Evolutionary conservation across 2,113 vertebrate species (phyloP).

Genomic region (Chlorodrepanis virens): DNA sequence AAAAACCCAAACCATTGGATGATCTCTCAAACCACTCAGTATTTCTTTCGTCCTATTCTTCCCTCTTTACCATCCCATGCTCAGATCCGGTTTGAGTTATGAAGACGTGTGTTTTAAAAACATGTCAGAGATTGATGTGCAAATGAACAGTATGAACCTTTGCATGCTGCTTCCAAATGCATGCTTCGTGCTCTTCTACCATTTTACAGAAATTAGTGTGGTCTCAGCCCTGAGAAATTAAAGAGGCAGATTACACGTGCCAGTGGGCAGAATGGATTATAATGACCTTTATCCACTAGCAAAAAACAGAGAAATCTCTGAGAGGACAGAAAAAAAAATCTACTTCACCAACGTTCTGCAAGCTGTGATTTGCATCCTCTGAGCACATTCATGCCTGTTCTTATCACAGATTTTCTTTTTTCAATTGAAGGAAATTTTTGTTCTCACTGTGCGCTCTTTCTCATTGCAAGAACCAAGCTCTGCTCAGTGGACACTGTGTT

Average conservation of each 20-base stretch:
- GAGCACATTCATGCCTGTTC: neutral
- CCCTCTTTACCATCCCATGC: neutral
- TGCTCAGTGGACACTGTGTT: neutral
- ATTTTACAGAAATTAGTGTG: neutral
- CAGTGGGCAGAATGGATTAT: neutral
- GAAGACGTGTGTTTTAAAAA: neutral
- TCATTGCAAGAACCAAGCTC: conserved; percentile 15
- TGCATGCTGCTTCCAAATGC: neutral
- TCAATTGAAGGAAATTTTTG: conserved; percentile 35
- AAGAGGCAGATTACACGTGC: neutral
- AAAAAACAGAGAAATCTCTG: conserved; percentile 6
- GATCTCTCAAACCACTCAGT: neutral
- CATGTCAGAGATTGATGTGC: neutral
- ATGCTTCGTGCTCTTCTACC: neutral
- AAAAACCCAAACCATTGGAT: neutral
- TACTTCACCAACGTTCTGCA: neutral
- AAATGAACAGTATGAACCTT: neutral
- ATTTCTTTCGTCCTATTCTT: neutral
- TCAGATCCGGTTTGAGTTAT: neutral
- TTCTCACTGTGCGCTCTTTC: neutral
- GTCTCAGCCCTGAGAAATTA: neutral
- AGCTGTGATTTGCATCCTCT: neutral
- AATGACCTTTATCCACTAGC: conserved; percentile 8
- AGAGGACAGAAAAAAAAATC: neutral
- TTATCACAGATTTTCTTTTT: neutral